A percentile compares a stretch with the other conserved stretches of the same genome.
phyloP scores from a whole-genome alignment of 1,140 invertebrate species.

The Potamilus streckersoni region DNA sequence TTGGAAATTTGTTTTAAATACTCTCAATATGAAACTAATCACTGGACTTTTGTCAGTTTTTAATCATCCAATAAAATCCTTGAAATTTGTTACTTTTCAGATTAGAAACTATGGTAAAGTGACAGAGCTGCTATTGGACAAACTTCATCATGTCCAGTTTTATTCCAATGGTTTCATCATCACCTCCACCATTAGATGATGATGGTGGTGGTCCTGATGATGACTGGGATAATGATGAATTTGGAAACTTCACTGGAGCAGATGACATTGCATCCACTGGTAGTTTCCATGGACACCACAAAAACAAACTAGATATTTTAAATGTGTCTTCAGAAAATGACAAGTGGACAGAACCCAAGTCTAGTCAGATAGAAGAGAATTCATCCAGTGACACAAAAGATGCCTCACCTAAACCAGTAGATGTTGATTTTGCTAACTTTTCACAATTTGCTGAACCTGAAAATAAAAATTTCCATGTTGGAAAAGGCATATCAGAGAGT shows the following conservation, averaged over 20 bases:
- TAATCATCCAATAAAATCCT: too few relatives aligned
- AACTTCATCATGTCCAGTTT: conserved; percentile 47
- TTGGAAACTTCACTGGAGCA: conserved; percentile 54
- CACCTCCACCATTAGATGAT: conserved; percentile 55
- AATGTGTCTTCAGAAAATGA: background rate
- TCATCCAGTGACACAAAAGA: background rate
- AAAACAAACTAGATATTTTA: background rate
- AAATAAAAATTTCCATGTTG: too few relatives aligned
- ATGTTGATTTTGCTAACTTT: too few relatives aligned
- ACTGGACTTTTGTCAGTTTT: too few relatives aligned
- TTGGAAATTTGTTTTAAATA: too few relatives aligned
- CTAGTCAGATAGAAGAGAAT: background rate
- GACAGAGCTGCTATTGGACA: background rate
- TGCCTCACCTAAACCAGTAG: too few relatives aligned
- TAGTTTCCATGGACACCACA: too few relatives aligned
- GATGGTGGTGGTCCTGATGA: conserved; percentile 36
- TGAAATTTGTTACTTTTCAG: too few relatives aligned
- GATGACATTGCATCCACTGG: background rate
- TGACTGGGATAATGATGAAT: conserved; percentile 55
- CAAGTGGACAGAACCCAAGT: background rate
- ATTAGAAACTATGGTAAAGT: too few relatives aligned
- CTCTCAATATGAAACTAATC: too few relatives aligned
- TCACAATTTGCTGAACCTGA: too few relatives aligned
- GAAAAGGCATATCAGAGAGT: too few relatives aligned
- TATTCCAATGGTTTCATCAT: conserved; percentile 57